A percentile compares a stretch with the other conserved stretches of the same genome.
Conservation (phyloP, 2,888 invertebrate species). For the Bembecia ichneumoniformis region DNA sequence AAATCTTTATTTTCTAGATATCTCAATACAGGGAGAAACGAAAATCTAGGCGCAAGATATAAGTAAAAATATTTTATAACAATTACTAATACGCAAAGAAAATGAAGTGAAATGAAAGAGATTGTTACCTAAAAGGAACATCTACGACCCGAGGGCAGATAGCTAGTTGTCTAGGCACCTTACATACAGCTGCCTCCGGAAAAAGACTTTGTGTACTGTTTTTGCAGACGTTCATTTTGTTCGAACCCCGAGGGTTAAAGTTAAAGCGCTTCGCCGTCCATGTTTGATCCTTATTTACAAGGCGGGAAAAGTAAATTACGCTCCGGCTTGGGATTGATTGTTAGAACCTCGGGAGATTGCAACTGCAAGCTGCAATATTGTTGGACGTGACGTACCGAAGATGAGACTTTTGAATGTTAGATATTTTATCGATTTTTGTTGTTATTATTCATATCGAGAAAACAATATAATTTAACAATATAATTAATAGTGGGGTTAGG, state of each 20-base stretch:
- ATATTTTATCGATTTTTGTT: not conserved
- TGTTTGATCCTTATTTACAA: constrained; percentile 13
- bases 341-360: constrained; percentile 17
- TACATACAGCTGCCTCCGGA: not conserved
- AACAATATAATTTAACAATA: not conserved
- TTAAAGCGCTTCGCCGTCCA: constrained; percentile 9
- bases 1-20: not conserved
- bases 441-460: not conserved
- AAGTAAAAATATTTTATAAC: no score
- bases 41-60: no score
- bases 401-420: not conserved
- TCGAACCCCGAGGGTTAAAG: constrained; percentile 13
- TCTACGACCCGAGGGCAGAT: not conserved
- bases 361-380: constrained; percentile 43
- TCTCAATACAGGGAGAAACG: no score
- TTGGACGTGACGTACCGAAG: constrained; percentile 16
- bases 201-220: constrained; percentile 9
- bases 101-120: no score
- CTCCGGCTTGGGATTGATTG: constrained; percentile 48
- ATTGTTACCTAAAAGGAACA: no score
- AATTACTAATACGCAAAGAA: no score
- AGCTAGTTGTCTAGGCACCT: not conserved
- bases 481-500: no score
- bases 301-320: constrained; percentile 33
- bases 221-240: constrained; percentile 16